A percentile compares a stretch with the other conserved stretches of the same genome.
These are phyloP conservation scores for Drosophila emarginata DNA, from an alignment of 2,888 invertebrate species.

Conservation along the genomic window DNA sequence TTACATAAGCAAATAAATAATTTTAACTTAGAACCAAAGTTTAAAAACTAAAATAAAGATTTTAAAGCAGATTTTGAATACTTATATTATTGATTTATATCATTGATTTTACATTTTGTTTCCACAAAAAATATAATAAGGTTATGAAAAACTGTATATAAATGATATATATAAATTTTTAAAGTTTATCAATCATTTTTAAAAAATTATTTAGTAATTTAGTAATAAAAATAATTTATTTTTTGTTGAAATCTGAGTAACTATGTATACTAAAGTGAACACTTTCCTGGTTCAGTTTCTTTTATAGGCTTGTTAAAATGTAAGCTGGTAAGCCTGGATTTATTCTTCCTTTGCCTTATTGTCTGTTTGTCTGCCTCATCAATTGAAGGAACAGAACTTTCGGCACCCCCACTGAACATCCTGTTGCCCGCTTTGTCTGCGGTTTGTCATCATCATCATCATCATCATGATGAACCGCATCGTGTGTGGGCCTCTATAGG, in stretches of 20 bases:
- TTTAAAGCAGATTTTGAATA: neutral
- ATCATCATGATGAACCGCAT: slow-evolving; percentile 26
- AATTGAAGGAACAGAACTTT: slow-evolving; percentile 41
- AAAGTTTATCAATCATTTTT: no score
- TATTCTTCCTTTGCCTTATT: slow-evolving; percentile 35
- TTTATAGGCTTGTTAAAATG: slow-evolving; percentile 39
- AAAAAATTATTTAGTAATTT: neutral
- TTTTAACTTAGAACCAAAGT: neutral
- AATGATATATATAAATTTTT: no score
- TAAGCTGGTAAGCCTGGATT: slow-evolving; percentile 40
- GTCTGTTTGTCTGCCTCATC: slow-evolving; percentile 48
- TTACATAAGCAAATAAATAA: neutral
- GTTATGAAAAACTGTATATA: no score
- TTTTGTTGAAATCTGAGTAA: neutral
- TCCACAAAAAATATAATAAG: no score
- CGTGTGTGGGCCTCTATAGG: slow-evolving; percentile 54
- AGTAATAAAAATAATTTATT: neutral
- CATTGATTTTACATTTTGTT: no score
- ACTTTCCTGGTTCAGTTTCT: neutral
- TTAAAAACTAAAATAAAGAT: neutral
- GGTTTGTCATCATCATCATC: slow-evolving; percentile 56
- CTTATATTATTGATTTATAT: no score
- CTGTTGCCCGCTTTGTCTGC: slow-evolving; percentile 66
- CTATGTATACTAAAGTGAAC: neutral
- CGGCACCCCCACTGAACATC: slow-evolving; percentile 36